Conservation (phyloP, 53 echinoderm and acorn worm genomes). For the Zoroaster sp. region DNA sequence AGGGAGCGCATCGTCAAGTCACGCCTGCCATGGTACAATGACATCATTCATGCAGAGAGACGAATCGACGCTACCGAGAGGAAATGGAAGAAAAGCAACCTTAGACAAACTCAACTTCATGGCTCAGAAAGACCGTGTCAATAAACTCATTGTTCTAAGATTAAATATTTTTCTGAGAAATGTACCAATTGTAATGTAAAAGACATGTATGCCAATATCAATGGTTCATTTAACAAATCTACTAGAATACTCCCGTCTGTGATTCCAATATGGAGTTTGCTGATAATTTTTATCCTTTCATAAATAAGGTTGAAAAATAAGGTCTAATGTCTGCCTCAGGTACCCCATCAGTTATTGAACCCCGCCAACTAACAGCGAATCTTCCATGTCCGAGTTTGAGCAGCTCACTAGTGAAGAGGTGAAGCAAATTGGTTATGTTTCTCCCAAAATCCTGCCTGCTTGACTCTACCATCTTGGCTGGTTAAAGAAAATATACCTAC, state of each 20-base stretch:
- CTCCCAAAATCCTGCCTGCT: not conserved
- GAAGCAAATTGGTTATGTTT: not conserved
- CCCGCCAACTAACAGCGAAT: not conserved
- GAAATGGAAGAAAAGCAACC: slow-evolving; percentile 31
- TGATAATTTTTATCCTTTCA: slow-evolving; percentile 14
- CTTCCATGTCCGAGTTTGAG: not conserved
- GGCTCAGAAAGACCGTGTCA: slow-evolving; percentile 29
- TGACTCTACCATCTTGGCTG: slow-evolving; percentile 32
- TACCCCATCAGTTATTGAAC: not conserved
- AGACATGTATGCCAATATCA: slow-evolving; percentile 40
- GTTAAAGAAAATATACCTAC: not conserved
- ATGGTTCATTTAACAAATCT: slow-evolving; percentile 21
- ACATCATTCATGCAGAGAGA: slow-evolving; percentile 3
- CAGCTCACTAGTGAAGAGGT: not conserved
- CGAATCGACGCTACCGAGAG: slow-evolving; percentile 13
- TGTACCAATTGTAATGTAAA: slow-evolving; percentile 15
- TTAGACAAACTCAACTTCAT: not conserved
- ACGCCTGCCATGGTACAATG: slow-evolving; percentile 39
- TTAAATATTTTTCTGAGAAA: slow-evolving; percentile 29
- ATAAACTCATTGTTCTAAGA: slow-evolving; percentile 35
- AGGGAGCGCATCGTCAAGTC: slow-evolving; percentile 1
- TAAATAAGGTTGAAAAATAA: slow-evolving; percentile 37
- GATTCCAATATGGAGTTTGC: slow-evolving; percentile 2
- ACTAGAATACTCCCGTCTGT: not conserved
- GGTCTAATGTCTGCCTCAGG: not conserved